Base-by-base conservation (phyloP, 2,113 vertebrate genomes). In the Chitala chitala region DNA sequence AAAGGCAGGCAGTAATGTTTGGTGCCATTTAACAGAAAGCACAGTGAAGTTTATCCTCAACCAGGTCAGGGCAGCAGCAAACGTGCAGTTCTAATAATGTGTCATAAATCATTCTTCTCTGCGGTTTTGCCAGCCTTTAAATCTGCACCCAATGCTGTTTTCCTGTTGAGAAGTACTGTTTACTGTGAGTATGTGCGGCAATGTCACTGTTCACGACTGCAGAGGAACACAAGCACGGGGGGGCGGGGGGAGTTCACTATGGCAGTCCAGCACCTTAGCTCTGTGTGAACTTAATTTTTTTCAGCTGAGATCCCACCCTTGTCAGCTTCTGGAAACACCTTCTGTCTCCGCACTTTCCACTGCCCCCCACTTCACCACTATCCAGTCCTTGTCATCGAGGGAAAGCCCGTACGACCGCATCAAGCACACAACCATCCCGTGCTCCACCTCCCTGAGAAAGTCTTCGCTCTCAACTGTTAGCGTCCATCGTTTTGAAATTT, bases 301-400 rank as follows among this genome's bases (percentile, higher is more conserved):
- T 50, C 80, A 84, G 84, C 84, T 81, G 75, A 84, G 81, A 87
- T 72, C 70, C 74, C 73, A 54, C 50, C 75, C 10, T 59, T 69
- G 51, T 40, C 80, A 61, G n/a, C n/a, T n/a, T n/a, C n/a, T n/a
- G 12, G 64, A 82, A 63, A 75, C 58, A 38, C 54, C 71, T 63
- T 61, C 58, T 75, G 78, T 76, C 42, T 36, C 70, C 42, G 17
- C 13, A 15, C 42, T n/a, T 72, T 61, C 29, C n/a, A 53, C 44
- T 9, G 10, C 31, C 29, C 55, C 2, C 65, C 54, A 74, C n/a
- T 40, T 46, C 22, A 22, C 50, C 58, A 26, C 51, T 48, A 17
- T 44, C 31, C 15, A 24, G 12, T 42, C 7, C 68, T 51, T 59
- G 3, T 33, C 26, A 69, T 26, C 12, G 53, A 36, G 15, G 77